A percentile compares a stretch with the other conserved stretches of the same genome.
phyloP scores from a whole-genome alignment of 2,888 invertebrate species.

The Elegia similella region DNA sequence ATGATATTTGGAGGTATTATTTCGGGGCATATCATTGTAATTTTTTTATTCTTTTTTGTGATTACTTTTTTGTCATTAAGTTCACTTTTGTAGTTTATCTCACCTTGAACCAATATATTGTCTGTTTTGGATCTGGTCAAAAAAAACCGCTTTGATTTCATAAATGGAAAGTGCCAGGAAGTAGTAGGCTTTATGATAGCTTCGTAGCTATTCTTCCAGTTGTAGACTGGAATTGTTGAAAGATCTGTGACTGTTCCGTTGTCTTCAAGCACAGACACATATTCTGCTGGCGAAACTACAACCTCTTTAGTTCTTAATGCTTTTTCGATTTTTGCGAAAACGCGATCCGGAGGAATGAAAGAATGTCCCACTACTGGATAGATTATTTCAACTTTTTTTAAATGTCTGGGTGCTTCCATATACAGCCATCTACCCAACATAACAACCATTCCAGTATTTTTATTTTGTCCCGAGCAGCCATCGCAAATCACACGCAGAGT shows the following conservation, averaged over 20 bases:
- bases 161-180: background rate
- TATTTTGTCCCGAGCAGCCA: slow-evolving; percentile 31
- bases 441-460: slow-evolving; percentile 27
- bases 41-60: background rate
- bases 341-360: background rate
- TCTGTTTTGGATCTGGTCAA: background rate
- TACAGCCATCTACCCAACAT: slow-evolving; percentile 18
- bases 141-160: background rate
- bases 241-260: background rate
- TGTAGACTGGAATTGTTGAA: background rate
- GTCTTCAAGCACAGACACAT: background rate
- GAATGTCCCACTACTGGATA: background rate
- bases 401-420: background rate
- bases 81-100: background rate
- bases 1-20: background rate
- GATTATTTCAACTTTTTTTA: background rate
- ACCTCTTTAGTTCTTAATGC: background rate
- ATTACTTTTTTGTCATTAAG: background rate
- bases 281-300: background rate
- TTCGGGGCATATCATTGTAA: background rate
- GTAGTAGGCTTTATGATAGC: background rate
- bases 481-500: slow-evolving; percentile 27
- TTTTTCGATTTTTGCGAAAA: background rate
- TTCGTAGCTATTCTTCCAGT: background rate
- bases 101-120: background rate